Conservation (phyloP, 2,113 vertebrate species). For the Petrocephalus microphthalmus region DNA sequence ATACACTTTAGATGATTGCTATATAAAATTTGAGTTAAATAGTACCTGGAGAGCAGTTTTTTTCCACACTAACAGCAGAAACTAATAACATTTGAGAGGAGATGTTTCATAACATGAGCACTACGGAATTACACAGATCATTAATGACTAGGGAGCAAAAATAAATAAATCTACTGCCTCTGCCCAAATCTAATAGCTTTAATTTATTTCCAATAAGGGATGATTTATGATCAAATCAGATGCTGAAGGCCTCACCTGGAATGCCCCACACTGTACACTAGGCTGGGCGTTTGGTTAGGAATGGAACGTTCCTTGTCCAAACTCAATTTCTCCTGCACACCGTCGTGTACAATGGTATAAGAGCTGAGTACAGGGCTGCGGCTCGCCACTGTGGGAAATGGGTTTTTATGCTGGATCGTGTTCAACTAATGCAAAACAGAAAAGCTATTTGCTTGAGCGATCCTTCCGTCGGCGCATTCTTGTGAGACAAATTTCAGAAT, state of each 20-base stretch:
- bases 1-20: background rate
- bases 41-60: background rate
- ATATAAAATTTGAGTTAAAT: background rate
- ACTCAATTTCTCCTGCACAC: background rate
- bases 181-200: background rate
- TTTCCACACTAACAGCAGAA: background rate
- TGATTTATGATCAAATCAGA: background rate
- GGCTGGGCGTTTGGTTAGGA: background rate
- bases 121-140: background rate
- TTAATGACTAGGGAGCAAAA: background rate
- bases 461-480: background rate
- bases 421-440: background rate
- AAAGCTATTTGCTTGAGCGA: background rate
- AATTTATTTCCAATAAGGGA: background rate
- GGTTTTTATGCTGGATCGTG: background rate
- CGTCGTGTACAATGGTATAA: background rate
- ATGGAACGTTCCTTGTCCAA: background rate
- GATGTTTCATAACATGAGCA: background rate
- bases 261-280: background rate
- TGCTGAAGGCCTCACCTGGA: background rate
- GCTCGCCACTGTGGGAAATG: background rate
- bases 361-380: background rate
- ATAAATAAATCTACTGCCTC: background rate
- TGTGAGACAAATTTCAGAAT: background rate
- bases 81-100: background rate